A percentile compares a stretch with the other conserved stretches of the same genome.
Conservation (phyloP, 2,888 invertebrate species). For the Monoplex corrugatus region DNA sequence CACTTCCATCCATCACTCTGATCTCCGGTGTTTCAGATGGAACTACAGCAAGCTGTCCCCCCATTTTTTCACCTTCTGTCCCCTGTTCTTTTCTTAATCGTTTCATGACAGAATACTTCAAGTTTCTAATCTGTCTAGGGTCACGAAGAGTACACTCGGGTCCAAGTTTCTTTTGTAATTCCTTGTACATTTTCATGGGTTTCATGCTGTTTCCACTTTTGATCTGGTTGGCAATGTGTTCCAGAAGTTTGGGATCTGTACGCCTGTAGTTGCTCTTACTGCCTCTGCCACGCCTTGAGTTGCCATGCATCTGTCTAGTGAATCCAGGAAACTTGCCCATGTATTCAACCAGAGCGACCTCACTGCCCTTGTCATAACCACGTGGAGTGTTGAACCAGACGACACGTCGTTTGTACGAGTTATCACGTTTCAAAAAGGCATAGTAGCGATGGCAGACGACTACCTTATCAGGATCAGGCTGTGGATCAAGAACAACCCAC, state of each 20-base stretch:
- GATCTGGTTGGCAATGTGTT: slow-evolving; percentile 35
- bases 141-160: slow-evolving; percentile 29
- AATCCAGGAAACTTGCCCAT: slow-evolving; percentile 38
- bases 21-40: neutral
- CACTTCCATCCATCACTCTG: neutral
- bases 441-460: slow-evolving; percentile 47
- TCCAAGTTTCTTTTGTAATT: slow-evolving; percentile 32
- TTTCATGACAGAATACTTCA: slow-evolving; percentile 38
- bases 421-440: slow-evolving; percentile 33
- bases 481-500: slow-evolving; percentile 29
- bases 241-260: slow-evolving; percentile 48
- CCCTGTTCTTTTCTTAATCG: slow-evolving; percentile 16
- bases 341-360: slow-evolving; percentile 48
- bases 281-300: slow-evolving; percentile 33
- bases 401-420: slow-evolving; percentile 39
- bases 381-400: slow-evolving; percentile 42
- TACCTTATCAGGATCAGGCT: slow-evolving; percentile 38
- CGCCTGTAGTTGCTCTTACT: slow-evolving; percentile 28
- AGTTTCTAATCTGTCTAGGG: slow-evolving; percentile 48
- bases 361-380: neutral
- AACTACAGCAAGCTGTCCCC: neutral
- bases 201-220: slow-evolving; percentile 10
- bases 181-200: slow-evolving; percentile 41
- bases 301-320: slow-evolving; percentile 18
- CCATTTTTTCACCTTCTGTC: neutral